These are phyloP conservation scores for Orgyia antiqua DNA, from an alignment of 2,888 invertebrate species.

Conservation along the genomic window DNA sequence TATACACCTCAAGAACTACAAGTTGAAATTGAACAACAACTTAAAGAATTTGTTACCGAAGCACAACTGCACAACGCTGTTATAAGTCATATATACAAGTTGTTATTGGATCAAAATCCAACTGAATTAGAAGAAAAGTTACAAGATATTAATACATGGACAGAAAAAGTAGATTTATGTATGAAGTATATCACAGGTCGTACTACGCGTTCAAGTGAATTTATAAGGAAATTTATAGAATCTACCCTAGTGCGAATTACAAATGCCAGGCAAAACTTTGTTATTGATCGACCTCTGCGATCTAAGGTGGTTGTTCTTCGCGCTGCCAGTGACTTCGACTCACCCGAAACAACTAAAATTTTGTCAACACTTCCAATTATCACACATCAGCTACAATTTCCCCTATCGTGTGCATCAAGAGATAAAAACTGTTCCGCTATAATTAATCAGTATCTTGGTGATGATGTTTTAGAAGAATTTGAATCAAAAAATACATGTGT, in stretches of 20 bases:
- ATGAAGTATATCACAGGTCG: conserved; percentile 29
- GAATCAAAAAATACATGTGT: background rate
- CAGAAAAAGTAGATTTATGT: conserved; percentile 16
- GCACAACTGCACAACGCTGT: conserved; percentile 12
- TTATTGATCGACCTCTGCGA: background rate
- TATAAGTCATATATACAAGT: conserved; percentile 9
- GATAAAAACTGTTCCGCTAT: background rate
- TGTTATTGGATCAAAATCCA: conserved; percentile 5
- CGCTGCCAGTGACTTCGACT: background rate
- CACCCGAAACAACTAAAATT: background rate
- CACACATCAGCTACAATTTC: background rate
- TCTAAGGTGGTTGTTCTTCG: background rate
- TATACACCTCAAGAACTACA: conserved; percentile 9
- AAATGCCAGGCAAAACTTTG: conserved; percentile 20
- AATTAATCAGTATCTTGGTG: background rate
- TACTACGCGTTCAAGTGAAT: conserved; percentile 38
- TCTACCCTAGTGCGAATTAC: conserved; percentile 31
- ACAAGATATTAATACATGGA: conserved; percentile 6
- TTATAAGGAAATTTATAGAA: conserved; percentile 34
- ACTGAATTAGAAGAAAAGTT: conserved; percentile 5
- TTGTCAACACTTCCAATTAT: background rate
- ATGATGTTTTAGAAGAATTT: background rate
- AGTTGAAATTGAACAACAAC: conserved; percentile 3
- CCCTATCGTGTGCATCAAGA: background rate
- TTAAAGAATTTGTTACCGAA: conserved; percentile 6